These are phyloP conservation scores for Fistularia tabacaria DNA, from an alignment of 2,797 vertebrate genomes.

Conservation along the genomic window DNA sequence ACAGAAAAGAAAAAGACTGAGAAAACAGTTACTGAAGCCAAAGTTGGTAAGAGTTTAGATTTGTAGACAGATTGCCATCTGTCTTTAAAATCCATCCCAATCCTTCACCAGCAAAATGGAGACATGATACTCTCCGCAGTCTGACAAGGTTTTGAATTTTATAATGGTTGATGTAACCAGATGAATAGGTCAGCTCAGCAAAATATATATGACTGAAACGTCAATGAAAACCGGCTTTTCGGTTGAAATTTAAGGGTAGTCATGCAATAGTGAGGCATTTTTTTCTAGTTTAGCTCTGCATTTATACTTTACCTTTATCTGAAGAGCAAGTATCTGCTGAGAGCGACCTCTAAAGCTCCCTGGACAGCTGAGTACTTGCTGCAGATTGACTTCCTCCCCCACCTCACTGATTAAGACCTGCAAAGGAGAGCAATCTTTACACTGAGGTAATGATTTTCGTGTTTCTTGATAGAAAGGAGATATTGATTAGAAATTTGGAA, in stretches of 20 bases:
- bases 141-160: too few species aligned
- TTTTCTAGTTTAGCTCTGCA: background rate
- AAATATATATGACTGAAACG: too few species aligned
- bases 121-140: too few species aligned
- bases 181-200: too few species aligned
- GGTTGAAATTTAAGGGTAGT: background rate
- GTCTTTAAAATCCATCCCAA: too few species aligned
- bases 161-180: too few species aligned
- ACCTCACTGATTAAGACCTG: conserved; percentile 87
- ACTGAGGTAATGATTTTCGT: conserved; percentile 2
- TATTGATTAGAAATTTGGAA: background rate
- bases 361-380: conserved; percentile 76
- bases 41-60: too few species aligned
- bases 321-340: conserved; percentile 89
- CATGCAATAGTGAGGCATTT: background rate
- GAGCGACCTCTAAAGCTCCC: conserved; percentile 88
- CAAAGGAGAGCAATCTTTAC: background rate
- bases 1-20: too few species aligned
- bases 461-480: background rate
- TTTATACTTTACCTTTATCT: conserved; percentile 77
- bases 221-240: too few species aligned
- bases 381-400: conserved; percentile 86
- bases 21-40: too few species aligned
- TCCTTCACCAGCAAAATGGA: too few species aligned
- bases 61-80: too few species aligned